These are phyloP conservation scores for Syndactyla subalaris DNA, from an alignment of 2,797 vertebrate genomes.

Conservation along the genomic window DNA sequence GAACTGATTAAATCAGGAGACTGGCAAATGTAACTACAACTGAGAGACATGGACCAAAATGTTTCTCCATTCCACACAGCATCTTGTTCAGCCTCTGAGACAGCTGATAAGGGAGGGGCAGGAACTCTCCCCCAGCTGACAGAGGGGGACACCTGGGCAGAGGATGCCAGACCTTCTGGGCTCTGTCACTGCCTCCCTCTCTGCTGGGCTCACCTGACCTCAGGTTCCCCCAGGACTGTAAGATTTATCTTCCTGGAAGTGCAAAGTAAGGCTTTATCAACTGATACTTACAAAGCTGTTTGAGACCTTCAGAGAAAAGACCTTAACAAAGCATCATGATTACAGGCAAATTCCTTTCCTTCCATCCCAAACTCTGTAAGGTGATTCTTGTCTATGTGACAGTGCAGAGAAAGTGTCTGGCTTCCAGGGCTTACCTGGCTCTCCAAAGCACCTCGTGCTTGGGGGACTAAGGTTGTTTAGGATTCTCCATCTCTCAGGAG, in stretches of 20 bases:
- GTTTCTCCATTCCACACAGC: neutral
- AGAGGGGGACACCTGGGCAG: neutral
- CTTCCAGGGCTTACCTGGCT: neutral
- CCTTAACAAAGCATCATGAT: neutral
- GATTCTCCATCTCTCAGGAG: neutral
- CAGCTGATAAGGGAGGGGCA: neutral
- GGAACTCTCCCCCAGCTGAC: neutral
- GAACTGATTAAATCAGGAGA: neutral
- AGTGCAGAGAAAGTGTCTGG: neutral
- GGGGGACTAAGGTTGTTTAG: neutral
- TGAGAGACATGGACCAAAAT: fast-evolving
- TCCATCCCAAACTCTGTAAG: neutral
- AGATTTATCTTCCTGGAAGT: neutral
- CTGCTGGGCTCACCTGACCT: neutral
- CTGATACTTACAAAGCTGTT: neutral
- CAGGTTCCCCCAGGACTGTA: neutral
- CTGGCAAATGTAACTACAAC: neutral
- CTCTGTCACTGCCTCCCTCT: neutral
- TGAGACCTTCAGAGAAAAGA: neutral
- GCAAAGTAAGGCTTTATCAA: neutral
- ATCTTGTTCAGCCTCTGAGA: neutral
- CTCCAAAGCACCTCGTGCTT: neutral
- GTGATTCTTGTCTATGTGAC: neutral
- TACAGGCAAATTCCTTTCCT: neutral
- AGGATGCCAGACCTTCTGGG: neutral